A percentile compares a stretch with the other conserved stretches of the same genome.
Conservation (phyloP, 1,140 invertebrate genomes). For the Sinella curviseta region DNA sequence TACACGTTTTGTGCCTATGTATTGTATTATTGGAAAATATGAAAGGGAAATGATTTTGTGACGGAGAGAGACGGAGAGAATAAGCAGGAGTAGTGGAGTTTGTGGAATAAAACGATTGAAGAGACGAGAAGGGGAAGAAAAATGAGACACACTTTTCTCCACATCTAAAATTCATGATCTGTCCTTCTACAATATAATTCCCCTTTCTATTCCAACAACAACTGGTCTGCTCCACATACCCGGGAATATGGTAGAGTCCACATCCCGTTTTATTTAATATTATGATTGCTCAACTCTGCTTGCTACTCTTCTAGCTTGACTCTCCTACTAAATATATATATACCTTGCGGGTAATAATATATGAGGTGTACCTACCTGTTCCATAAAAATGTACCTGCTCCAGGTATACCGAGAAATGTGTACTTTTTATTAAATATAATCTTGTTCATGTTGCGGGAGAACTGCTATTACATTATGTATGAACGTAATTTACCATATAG, state of each 20-base stretch:
- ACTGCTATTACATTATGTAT: background rate
- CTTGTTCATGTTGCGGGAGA: background rate
- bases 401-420: background rate
- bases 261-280: background rate
- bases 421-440: background rate
- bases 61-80: no score
- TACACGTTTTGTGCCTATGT: no score
- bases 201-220: background rate
- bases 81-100: no score
- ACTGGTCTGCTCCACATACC: background rate
- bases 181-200: background rate
- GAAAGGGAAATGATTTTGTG: no score
- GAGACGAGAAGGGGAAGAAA: background rate
- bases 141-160: background rate
- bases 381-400: background rate
- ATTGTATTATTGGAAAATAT: no score
- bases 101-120: no score
- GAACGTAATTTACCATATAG: background rate
- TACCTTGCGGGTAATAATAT: background rate
- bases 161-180: constrained; percentile 26
- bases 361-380: background rate
- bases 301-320: no score
- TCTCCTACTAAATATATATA: no score
- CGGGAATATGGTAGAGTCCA: background rate
- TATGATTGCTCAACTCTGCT: background rate